Evolutionary conservation across 2,797 vertebrate genomes (phyloP).

Genomic region (Stomatorhinus walkeri): DNA sequence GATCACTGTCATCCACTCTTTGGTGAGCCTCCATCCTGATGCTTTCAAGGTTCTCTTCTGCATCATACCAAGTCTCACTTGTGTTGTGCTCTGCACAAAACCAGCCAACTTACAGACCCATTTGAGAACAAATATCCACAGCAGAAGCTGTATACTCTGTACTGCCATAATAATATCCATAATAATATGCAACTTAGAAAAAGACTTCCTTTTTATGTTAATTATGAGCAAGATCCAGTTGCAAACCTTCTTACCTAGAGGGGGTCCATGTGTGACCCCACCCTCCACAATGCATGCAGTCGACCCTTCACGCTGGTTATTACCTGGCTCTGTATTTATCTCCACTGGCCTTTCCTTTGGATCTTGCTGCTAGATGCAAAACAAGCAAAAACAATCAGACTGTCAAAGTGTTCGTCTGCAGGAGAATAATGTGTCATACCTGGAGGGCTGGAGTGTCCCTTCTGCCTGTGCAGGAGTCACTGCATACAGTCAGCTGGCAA

Average conservation of each 20-base stretch:
- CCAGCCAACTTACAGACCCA: not conserved
- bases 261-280: not conserved
- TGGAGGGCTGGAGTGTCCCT: not conserved
- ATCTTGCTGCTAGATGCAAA: not conserved
- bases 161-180: not conserved
- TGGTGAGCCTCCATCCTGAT: not conserved
- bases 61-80: slow-evolving; percentile 56
- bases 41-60: slow-evolving; percentile 48
- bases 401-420: not conserved
- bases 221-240: not conserved
- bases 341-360: not conserved
- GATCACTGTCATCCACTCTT: not conserved
- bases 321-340: not conserved
- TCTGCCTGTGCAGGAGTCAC: not conserved
- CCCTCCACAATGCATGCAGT: not conserved
- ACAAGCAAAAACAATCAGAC: not conserved
- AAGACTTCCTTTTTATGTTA: not conserved
- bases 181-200: not conserved
- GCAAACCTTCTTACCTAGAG: not conserved
- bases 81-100: slow-evolving; percentile 29
- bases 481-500: slow-evolving; percentile 1
- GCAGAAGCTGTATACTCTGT: not conserved
- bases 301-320: not conserved
- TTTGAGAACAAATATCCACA: not conserved
- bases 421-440: slow-evolving; percentile 26